Evolutionary conservation across 2,797 vertebrate species (phyloP), one percentile per base, ranked within the genome.

Genomic region (Tenualosa ilisha): DNA sequence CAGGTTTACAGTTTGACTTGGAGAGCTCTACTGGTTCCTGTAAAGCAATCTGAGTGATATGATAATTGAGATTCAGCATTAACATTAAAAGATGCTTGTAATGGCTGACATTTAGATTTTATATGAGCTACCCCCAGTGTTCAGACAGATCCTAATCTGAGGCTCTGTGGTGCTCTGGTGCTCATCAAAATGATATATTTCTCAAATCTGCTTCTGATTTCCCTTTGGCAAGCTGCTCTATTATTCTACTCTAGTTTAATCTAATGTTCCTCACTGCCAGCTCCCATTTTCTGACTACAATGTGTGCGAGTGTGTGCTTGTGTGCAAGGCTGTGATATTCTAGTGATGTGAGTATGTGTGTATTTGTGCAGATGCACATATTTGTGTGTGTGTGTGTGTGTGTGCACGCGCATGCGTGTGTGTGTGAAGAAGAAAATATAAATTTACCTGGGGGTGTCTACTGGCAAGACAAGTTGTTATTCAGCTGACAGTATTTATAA

Each of bases 201-300:
- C 81, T 84, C n/a, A 90, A 89, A 87, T 88, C 82, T 81, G 89
- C 89, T 93, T 90, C 89, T 84, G 90, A 91, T 93, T 91, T 86
- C 82, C 87, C 86, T 85, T 81, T 93, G 91, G 91, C 92, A 90
- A 88, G 54, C 89, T 89, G 4, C 81, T 79, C 40, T 90, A 87
- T 89, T 91, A 86, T 89, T 89, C 31, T 91, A 86, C 91, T 86
- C 84, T 82, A 83, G 83, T 89, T 89, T 90, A 86, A 91, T 91
- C 91, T 90, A 86, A 85, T 89, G 72, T 22, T 65, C 50, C 5
- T 3, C 51, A 50, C 68, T 90, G 89, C 91, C 92, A 92, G 89
- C 61, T 85, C 87, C 88, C 86, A 86, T 86, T 89, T 85, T 46
- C 68, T 37, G 24, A 59, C 15, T 72, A 61, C 54, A 22, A n/a